Evolutionary conservation across 2,797 vertebrate genomes (phyloP), one percentile per base, ranked within the genome.

Genomic region (Avahi laniger): DNA sequence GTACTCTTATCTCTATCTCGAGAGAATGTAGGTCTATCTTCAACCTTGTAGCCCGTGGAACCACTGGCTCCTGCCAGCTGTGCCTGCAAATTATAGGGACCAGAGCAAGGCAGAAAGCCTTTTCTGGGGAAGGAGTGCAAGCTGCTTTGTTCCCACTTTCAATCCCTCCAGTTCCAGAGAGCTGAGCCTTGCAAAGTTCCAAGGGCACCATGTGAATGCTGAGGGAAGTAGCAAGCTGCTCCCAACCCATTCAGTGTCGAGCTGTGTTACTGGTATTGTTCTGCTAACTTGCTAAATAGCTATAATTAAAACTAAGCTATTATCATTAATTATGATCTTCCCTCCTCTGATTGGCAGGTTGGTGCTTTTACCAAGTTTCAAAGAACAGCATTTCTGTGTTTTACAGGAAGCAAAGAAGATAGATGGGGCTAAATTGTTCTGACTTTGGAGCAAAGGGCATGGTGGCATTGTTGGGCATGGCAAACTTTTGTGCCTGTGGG

Each of bases 211-310:
- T 38, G 24, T 28, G 91, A 97, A 94, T 20, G 48, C 93, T n/a
- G 63, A 69, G 72, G 93, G 91, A 65, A 89, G 43, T 46, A 84
- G 83, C 80, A 94, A 86, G 78, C 96, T 95, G 96, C 89, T 93
- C 65, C 73, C 4, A 0, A 67, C 41, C 90, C 94, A 93, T 69
- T 95, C 92, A 88, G 38, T 35, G 78, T 63, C 26, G 70, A 94
- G 84, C 89, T 95, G 76, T 89, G 92, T 91, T 93, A 94, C 95
- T 97, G 86, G 96, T 92, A 97, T 97, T 98, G 97, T 97, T 98
- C 96, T 97, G 97, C 87, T 97, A 97, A 98, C 97, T 97, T 97
- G 96, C 95, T 97, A 97, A 98, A 97, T 96, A 92, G 76, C 97
- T 97, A 97, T 97, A 96, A 98, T 97, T 97, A 97, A 96, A 96